Conservation (phyloP, 2,888 invertebrate genomes). For the Coenonympha arcania region DNA sequence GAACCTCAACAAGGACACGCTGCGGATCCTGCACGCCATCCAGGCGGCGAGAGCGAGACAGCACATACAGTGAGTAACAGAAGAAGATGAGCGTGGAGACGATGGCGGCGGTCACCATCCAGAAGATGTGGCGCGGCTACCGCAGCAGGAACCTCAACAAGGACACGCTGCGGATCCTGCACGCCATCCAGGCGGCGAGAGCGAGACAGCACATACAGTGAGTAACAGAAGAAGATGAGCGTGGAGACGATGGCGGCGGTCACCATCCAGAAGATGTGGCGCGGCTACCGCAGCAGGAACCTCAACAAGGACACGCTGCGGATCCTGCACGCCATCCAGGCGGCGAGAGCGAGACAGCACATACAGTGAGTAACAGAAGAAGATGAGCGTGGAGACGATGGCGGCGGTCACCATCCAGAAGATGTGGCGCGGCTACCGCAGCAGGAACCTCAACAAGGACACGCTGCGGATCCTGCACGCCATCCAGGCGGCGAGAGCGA, state of each 20-base stretch:
- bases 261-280: conserved; percentile 89
- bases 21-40: conserved; percentile 77
- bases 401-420: conserved; percentile 88
- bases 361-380: conserved; percentile 82
- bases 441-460: conserved; percentile 81
- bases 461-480: conserved; percentile 77
- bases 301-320: conserved; percentile 78
- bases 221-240: conserved; percentile 68
- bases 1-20: conserved; percentile 79
- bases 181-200: conserved; percentile 82
- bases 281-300: conserved; percentile 86
- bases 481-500: conserved; percentile 83
- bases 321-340: conserved; percentile 79
- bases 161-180: conserved; percentile 76
- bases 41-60: conserved; percentile 85
- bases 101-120: conserved; percentile 83
- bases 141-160: conserved; percentile 82
- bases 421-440: conserved; percentile 88
- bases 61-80: conserved; percentile 85
- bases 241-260: conserved; percentile 77
- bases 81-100: conserved; percentile 58
- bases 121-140: conserved; percentile 90
- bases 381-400: conserved; percentile 53
- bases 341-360: conserved; percentile 85
- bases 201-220: conserved; percentile 89